These are phyloP conservation scores for Typhlichthys subterraneus DNA, from an alignment of 2,797 vertebrate species.

Conservation along the genomic window DNA sequence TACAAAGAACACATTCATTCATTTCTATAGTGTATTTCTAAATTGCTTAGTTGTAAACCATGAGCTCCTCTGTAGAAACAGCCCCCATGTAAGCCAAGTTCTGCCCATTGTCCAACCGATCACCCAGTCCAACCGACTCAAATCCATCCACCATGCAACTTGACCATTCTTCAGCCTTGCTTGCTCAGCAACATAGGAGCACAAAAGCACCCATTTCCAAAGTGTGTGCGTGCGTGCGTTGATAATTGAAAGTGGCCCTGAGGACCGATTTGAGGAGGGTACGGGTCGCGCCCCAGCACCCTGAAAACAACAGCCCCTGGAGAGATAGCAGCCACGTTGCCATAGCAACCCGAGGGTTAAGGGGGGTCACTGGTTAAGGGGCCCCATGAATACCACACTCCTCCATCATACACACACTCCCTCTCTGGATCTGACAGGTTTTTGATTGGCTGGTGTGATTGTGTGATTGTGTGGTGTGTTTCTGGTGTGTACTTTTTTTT, in stretches of 20 bases:
- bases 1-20: no score
- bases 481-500: not conserved
- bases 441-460: slow-evolving; percentile 58
- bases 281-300: slow-evolving; percentile 40
- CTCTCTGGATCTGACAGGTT: slow-evolving; percentile 55
- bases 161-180: slow-evolving; percentile 31
- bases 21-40: no score
- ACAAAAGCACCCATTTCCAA: slow-evolving; percentile 48
- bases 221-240: slow-evolving; percentile 44
- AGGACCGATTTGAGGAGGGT: slow-evolving; percentile 37
- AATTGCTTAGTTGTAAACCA: no score
- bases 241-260: slow-evolving; percentile 50
- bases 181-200: slow-evolving; percentile 42
- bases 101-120: no score
- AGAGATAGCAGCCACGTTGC: slow-evolving; percentile 62
- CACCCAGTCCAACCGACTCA: not conserved
- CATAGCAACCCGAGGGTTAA: slow-evolving; percentile 59
- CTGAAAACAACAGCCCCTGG: slow-evolving; percentile 52
- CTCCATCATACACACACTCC: slow-evolving; percentile 36
- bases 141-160: slow-evolving; percentile 29
- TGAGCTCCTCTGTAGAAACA: no score
- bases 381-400: slow-evolving; percentile 50
- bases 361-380: slow-evolving; percentile 56
- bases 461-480: not conserved
- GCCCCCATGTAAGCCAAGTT: no score